These are phyloP conservation scores for Odontomachus brunneus DNA, from an alignment of 1,140 invertebrate species.

Conservation along the genomic window DNA sequence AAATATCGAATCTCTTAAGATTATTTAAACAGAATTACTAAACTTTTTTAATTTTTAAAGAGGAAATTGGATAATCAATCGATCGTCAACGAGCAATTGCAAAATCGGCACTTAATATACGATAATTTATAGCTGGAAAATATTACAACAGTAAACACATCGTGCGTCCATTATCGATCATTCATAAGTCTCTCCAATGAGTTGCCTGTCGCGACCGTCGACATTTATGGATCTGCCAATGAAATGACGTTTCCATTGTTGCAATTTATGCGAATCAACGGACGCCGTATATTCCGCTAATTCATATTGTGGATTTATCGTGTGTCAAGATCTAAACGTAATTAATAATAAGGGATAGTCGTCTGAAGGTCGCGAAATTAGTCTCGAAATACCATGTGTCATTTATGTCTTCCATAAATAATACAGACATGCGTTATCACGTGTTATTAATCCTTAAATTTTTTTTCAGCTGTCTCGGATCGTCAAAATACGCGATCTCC, in stretches of 20 bases:
- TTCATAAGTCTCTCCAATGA: slow-evolving; percentile 10
- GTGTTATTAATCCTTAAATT: no score
- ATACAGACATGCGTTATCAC: no score
- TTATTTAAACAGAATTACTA: no score
- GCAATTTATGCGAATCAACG: slow-evolving; percentile 10
- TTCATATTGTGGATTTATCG: slow-evolving; percentile 2
- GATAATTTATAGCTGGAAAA: background rate
- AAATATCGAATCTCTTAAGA: no score
- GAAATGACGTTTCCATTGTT: background rate
- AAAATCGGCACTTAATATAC: background rate
- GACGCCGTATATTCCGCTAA: background rate
- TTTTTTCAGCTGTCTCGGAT: no score
- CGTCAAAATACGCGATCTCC: no score
- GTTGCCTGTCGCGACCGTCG: background rate
- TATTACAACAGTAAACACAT: background rate
- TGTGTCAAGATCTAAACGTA: background rate
- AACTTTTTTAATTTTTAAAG: no score
- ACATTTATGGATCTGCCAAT: slow-evolving; percentile 10
- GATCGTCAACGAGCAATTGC: background rate
- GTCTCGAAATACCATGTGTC: no score
- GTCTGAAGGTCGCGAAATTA: no score
- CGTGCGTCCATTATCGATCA: slow-evolving; percentile 9
- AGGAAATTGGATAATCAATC: no score
- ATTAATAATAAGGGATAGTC: background rate
- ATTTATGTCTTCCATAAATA: no score